These are phyloP conservation scores for Acrossocheilus wenchowensis DNA, from an alignment of 2,797 vertebrate species.

Conservation along the genomic window DNA sequence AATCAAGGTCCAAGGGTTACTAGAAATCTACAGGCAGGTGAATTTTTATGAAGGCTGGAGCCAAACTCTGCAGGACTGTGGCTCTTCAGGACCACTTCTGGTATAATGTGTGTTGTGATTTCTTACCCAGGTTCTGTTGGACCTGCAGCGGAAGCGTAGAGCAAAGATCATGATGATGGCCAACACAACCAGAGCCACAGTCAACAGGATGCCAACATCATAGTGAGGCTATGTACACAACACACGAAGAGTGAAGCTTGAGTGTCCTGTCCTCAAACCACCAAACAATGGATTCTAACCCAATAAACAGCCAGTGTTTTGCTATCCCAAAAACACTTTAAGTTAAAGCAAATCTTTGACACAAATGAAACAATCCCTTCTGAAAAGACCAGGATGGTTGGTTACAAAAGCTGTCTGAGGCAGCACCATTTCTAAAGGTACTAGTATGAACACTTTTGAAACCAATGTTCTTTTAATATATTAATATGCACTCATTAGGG, in stretches of 20 bases:
- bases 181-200: constrained; percentile 87
- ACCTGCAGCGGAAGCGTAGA: constrained; percentile 90
- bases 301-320: too few species aligned
- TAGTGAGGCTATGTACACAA: constrained; percentile 83
- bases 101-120: neutral
- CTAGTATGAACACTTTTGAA: neutral
- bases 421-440: neutral
- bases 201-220: constrained; percentile 93
- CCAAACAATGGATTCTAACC: neutral
- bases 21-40: neutral
- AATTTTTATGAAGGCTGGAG: neutral
- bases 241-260: neutral
- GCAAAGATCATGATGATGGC: constrained; percentile 89
- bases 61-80: neutral
- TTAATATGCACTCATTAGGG: neutral
- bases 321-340: neutral
- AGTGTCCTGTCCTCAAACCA: neutral
- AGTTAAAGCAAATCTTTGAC: neutral
- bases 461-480: neutral
- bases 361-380: neutral
- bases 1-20: neutral
- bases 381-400: neutral
- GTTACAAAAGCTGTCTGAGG: too few species aligned
- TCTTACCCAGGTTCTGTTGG: constrained; percentile 86
- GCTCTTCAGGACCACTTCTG: neutral